A percentile compares a stretch with the other conserved stretches of the same genome.
Conservation (phyloP, 2,888 invertebrate genomes). For the Aleiodes testaceus region DNA sequence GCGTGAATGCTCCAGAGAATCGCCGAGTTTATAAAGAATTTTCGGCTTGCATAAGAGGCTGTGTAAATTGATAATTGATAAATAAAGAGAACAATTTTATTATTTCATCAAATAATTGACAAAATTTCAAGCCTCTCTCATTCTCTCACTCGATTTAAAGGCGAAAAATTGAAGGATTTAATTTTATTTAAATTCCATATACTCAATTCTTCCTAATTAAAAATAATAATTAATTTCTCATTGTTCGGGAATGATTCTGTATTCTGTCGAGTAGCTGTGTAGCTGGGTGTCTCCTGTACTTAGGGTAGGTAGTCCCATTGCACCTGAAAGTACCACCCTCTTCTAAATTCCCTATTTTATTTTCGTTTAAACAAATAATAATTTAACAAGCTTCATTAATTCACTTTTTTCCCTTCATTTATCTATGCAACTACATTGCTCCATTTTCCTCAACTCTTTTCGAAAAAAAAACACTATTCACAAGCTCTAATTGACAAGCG, state of each 20-base stretch:
- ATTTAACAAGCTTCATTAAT: neutral
- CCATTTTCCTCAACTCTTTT: neutral
- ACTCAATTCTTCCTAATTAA: slow-evolving; percentile 21
- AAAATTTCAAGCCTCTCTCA: too few relatives aligned
- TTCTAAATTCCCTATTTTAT: slow-evolving; percentile 60
- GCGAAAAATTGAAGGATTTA: neutral
- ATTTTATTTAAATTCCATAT: slow-evolving; percentile 1
- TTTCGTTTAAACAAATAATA: neutral
- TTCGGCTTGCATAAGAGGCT: too few relatives aligned
- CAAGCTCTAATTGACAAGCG: slow-evolving; percentile 51
- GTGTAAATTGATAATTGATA: too few relatives aligned
- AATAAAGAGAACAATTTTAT: too few relatives aligned
- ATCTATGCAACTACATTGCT: slow-evolving; percentile 1
- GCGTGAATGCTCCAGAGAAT: slow-evolving; percentile 45
- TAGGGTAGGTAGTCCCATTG: slow-evolving; percentile 66
- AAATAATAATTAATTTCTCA: slow-evolving; percentile 51
- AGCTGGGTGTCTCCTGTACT: slow-evolving; percentile 65
- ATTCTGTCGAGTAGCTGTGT: slow-evolving; percentile 67
- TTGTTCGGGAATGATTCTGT: slow-evolving; percentile 70
- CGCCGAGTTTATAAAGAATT: neutral
- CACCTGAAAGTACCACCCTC: slow-evolving; percentile 69
- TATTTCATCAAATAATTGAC: too few relatives aligned
- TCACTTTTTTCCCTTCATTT: neutral
- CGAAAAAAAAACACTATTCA: slow-evolving; percentile 46
- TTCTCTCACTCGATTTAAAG: slow-evolving; percentile 34